A percentile compares a stretch with the other conserved stretches of the same genome.
These are phyloP conservation scores for Panthera leo DNA, from an alignment of 2,113 vertebrate genomes.

Conservation along the genomic window DNA sequence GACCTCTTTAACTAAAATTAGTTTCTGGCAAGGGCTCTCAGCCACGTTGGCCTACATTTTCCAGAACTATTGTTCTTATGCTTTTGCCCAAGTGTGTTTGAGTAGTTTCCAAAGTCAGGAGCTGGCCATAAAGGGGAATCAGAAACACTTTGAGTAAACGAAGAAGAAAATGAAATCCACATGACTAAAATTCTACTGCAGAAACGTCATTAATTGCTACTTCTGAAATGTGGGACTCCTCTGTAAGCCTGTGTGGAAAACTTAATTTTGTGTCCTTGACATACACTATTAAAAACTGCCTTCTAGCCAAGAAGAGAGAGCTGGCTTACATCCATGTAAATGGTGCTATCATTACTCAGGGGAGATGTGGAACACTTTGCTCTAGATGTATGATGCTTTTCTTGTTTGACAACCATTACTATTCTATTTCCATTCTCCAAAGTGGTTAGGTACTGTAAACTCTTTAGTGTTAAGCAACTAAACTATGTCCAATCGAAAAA, in stretches of 20 bases:
- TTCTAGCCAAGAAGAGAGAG: constrained; percentile 26
- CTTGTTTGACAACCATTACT: constrained; percentile 62
- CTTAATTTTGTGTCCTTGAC: constrained; percentile 51
- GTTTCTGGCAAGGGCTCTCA: constrained; percentile 36
- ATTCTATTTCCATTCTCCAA: constrained; percentile 25
- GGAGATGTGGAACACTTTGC: constrained; percentile 24
- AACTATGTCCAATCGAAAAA: constrained; percentile 1
- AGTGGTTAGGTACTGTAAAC: constrained; percentile 26
- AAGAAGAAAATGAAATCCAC: constrained; percentile 55
- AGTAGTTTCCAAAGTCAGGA: constrained; percentile 30
- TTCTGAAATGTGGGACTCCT: constrained; percentile 56
- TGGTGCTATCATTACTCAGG: constrained; percentile 34
- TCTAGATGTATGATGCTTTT: constrained; percentile 20
- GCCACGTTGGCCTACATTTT: constrained; percentile 57
- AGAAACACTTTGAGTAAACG: constrained; percentile 27
- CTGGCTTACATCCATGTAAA: constrained; percentile 17
- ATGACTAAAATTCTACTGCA: constrained; percentile 28
- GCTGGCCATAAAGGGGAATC: neutral
- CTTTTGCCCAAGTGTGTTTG: constrained; percentile 23
- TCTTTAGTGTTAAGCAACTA: constrained; percentile 32
- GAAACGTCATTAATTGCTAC: constrained; percentile 70
- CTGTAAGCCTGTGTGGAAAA: constrained; percentile 44
- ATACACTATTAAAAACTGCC: constrained; percentile 49
- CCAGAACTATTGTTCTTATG: constrained; percentile 39
- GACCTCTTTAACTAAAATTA: constrained; percentile 67